These are phyloP conservation scores for Cydia pomonella DNA, from an alignment of 1,140 invertebrate genomes.

Conservation along the genomic window DNA sequence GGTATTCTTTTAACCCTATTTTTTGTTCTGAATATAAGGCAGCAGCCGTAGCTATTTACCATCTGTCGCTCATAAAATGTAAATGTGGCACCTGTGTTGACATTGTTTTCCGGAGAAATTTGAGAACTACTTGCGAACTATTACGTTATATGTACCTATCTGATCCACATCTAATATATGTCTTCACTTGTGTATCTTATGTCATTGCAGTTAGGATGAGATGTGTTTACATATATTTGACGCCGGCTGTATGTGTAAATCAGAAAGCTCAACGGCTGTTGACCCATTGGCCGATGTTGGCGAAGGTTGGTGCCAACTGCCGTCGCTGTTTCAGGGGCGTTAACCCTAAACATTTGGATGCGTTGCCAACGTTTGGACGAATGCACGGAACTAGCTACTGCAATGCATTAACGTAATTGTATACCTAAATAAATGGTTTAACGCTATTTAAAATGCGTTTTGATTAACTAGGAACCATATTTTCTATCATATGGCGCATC, in stretches of 20 bases:
- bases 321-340: neutral
- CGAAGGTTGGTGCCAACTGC: slow-evolving; percentile 25
- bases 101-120: slow-evolving; percentile 3
- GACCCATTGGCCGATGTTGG: slow-evolving; percentile 23
- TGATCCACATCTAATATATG: neutral
- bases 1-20: neutral
- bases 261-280: slow-evolving; percentile 23
- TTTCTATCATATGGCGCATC: too few species aligned
- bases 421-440: too few species aligned
- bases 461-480: too few species aligned
- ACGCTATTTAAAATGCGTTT: neutral
- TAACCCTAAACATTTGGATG: slow-evolving; percentile 8
- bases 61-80: neutral
- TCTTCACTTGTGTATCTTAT: neutral
- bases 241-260: neutral
- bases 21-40: neutral
- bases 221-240: neutral
- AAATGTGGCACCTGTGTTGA: neutral
- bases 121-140: slow-evolving; percentile 10
- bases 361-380: neutral
- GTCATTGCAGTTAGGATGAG: neutral
- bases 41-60: neutral
- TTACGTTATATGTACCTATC: neutral
- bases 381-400: neutral
- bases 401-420: neutral